Conservation (phyloP, 2,113 vertebrate species). For the Pseudonaja textilis region DNA sequence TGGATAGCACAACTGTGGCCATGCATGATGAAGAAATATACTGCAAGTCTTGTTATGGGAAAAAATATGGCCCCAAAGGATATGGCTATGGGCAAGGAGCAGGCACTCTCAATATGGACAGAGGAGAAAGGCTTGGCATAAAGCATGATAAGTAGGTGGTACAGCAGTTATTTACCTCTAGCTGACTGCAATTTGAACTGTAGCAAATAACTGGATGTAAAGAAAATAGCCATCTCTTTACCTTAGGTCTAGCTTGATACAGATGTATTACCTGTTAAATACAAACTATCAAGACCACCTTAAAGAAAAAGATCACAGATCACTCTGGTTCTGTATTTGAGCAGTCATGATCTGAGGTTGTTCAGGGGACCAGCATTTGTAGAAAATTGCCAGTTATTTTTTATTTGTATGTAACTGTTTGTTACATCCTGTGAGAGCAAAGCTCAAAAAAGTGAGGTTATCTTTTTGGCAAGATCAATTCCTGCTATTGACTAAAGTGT, state of each 20-base stretch:
- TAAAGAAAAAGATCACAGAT: not conserved
- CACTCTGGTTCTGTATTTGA: not conserved
- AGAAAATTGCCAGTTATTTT: not conserved
- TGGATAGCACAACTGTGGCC: slow-evolving; percentile 91
- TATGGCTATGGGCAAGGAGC: slow-evolving; percentile 92
- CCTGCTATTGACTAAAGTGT: not conserved
- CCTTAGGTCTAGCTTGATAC: not conserved
- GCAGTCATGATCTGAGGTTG: not conserved
- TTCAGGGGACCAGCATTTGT: not conserved
- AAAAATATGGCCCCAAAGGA: slow-evolving; percentile 93
- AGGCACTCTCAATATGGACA: slow-evolving; percentile 90
- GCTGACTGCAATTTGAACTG: not conserved
- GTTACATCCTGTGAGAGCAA: not conserved
- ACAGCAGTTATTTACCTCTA: not conserved
- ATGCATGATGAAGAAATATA: slow-evolving; percentile 90
- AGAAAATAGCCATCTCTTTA: not conserved
- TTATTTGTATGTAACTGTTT: not conserved
- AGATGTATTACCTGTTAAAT: not conserved
- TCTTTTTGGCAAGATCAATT: not conserved
- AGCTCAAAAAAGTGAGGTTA: not conserved
- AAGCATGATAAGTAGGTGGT: slow-evolving; percentile 88
- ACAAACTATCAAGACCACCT: not conserved
- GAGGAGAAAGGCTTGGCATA: slow-evolving; percentile 90
- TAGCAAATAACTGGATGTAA: rapidly evolving
- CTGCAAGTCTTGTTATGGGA: slow-evolving; percentile 93